These are phyloP conservation scores for Pyrocephalus nanus DNA, from an alignment of 2,797 vertebrate species.

Conservation along the genomic window DNA sequence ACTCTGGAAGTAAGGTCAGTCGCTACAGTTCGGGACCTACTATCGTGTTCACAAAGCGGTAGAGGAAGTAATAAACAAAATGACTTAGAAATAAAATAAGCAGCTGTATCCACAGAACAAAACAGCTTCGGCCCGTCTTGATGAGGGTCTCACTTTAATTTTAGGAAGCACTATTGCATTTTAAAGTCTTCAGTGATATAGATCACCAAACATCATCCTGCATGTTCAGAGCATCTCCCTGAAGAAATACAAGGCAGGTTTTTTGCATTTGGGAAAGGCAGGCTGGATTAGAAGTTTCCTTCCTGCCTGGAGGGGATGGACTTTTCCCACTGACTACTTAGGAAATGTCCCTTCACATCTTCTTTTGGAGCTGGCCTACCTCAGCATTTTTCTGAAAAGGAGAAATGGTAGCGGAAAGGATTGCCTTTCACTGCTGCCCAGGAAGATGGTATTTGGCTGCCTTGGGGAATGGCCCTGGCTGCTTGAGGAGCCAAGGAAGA, in stretches of 20 bases:
- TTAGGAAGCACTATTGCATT: slow-evolving; percentile 65
- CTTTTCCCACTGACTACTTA: background rate
- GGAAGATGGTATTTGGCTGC: background rate
- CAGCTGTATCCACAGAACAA: background rate
- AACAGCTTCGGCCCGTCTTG: background rate
- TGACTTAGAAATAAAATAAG: slow-evolving; percentile 69
- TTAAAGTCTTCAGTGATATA: background rate
- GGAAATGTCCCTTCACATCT: background rate
- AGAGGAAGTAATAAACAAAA: slow-evolving; percentile 73
- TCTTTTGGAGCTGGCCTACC: background rate
- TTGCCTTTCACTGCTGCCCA: background rate
- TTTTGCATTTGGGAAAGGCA: background rate
- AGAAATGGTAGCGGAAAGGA: background rate
- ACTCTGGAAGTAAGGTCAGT: slow-evolving; percentile 99
- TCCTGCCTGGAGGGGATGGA: background rate
- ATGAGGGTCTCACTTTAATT: slow-evolving; percentile 40
- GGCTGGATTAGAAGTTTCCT: background rate
- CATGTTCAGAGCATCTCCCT: background rate
- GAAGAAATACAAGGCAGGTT: background rate
- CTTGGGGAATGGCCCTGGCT: background rate
- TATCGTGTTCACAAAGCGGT: slow-evolving; percentile 81
- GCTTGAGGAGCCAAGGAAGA: background rate
- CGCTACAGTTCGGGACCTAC: slow-evolving; percentile 87
- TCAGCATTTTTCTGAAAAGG: background rate
- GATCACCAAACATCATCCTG: background rate